These are phyloP conservation scores for Drosophila hamatofila DNA, from an alignment of 2,888 invertebrate species.

Conservation along the genomic window DNA sequence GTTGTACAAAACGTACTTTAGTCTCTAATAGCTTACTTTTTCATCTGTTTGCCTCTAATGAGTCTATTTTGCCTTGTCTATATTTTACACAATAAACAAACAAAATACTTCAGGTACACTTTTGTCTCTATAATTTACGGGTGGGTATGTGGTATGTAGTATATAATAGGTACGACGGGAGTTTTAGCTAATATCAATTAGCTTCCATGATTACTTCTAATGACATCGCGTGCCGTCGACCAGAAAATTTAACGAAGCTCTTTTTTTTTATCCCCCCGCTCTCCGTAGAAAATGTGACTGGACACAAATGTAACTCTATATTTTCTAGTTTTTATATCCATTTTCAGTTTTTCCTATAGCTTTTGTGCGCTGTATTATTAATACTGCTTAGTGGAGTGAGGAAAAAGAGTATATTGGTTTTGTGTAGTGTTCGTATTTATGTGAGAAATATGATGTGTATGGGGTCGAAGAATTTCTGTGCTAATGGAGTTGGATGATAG, in stretches of 20 bases:
- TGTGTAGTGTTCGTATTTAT: not conserved
- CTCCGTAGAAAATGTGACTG: not conserved
- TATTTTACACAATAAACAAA: not conserved
- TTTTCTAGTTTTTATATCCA: not conserved
- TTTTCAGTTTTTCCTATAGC: slow-evolving; percentile 17
- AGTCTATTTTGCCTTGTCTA: not conserved
- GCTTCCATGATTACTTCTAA: slow-evolving; percentile 58
- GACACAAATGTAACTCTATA: not conserved
- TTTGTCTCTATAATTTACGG: slow-evolving; percentile 3
- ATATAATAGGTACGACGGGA: slow-evolving; percentile 14
- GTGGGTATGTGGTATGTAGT: not conserved
- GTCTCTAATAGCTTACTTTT: not conserved
- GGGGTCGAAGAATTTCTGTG: too few relatives aligned
- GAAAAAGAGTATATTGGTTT: not conserved
- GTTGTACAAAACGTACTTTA: not conserved
- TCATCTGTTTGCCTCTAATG: not conserved
- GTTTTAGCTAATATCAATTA: slow-evolving; percentile 43
- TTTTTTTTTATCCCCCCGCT: not conserved
- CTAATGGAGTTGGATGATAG: too few relatives aligned
- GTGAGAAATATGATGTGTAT: not conserved
- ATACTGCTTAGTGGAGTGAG: not conserved
- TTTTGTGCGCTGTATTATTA: not conserved
- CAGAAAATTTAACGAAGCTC: slow-evolving; percentile 9
- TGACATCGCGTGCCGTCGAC: slow-evolving; percentile 63
- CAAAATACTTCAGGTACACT: slow-evolving; percentile 6